Percentiles rank a stretch among this genome's conserved stretches.
Conservation (phyloP, 1,140 invertebrate genomes). For the Apolygus lucorum region DNA sequence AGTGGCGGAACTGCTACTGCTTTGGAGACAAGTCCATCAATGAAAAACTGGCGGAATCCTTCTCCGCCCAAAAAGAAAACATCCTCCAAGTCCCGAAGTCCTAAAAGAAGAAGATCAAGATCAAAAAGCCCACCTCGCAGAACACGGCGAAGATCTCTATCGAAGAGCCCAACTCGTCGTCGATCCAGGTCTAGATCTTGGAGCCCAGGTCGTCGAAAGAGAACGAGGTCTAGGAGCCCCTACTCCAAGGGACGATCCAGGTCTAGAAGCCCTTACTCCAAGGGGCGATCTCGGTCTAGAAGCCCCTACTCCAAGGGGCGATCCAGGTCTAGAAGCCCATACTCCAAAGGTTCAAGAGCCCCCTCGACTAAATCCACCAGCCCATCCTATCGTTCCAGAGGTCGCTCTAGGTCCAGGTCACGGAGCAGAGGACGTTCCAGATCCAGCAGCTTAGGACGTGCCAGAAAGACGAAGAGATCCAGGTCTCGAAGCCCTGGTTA, state of each 20-base stretch:
- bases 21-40: no score
- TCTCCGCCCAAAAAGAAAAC: not conserved
- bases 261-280: not conserved
- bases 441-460: no score
- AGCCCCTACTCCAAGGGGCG: not conserved
- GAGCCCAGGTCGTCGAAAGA: not conserved
- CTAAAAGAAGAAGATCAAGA: not conserved
- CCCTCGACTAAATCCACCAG: no score
- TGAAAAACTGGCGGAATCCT: no score
- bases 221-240: not conserved
- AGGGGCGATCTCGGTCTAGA: no score
- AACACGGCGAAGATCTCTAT: not conserved
- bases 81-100: not conserved
- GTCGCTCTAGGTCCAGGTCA: not conserved
- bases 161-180: not conserved
- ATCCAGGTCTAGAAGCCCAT: not conserved
- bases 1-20: no score
- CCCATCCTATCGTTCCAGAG: no score
- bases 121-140: not conserved
- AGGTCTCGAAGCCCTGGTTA: no score
- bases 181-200: not conserved
- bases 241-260: not conserved
- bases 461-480: no score
- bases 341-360: no score
- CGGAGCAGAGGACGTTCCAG: not conserved